phyloP scores from a whole-genome alignment of 92 coral and sea anemone species.

The Palythoa grandis region DNA sequence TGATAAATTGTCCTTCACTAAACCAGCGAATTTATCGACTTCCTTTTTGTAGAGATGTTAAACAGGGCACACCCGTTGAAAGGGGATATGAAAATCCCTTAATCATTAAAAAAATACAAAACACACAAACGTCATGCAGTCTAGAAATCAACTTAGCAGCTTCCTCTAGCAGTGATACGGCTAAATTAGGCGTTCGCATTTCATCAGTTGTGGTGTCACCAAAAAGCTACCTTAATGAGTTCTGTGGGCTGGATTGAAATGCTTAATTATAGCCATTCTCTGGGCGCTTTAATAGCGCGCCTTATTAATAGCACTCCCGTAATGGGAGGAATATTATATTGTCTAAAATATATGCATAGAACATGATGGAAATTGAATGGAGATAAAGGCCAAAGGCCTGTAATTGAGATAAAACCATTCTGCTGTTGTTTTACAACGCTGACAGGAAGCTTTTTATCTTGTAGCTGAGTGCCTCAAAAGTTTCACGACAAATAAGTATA shows the following conservation, averaged over 20 bases:
- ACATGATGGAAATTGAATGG: slow-evolving; percentile 58
- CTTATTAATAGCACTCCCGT: slow-evolving; percentile 74
- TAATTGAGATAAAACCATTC: slow-evolving; percentile 75
- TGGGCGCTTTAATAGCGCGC: slow-evolving; percentile 59
- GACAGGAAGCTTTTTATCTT: slow-evolving; percentile 50
- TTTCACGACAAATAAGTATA: slow-evolving; percentile 38
- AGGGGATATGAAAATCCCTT: slow-evolving; percentile 74
- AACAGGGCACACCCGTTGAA: slow-evolving; percentile 65
- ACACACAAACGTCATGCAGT: slow-evolving; percentile 44
- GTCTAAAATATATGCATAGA: slow-evolving; percentile 73
- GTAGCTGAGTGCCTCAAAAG: slow-evolving; percentile 23
- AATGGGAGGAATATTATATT: slow-evolving; percentile 67
- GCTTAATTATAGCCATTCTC: slow-evolving; percentile 67
- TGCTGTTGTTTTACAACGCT: slow-evolving; percentile 30
- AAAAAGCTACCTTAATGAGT: slow-evolving; percentile 55
- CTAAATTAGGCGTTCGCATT: slow-evolving; percentile 28
- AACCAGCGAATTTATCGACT: slow-evolving; percentile 85
- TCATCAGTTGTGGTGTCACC: slow-evolving; percentile 38
- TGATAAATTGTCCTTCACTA: slow-evolving; percentile 88
- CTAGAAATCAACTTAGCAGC: slow-evolving; percentile 47
- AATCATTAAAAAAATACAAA: slow-evolving; percentile 65
- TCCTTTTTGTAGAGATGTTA: slow-evolving; percentile 76
- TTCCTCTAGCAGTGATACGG: slow-evolving; percentile 20
- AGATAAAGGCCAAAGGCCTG: slow-evolving; percentile 62
- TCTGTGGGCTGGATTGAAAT: slow-evolving; percentile 60